Percentiles rank a stretch among this genome's conserved stretches.
Evolutionary conservation across 1,140 invertebrate species (phyloP).

Genomic region (Rhopalosiphum maidis): DNA sequence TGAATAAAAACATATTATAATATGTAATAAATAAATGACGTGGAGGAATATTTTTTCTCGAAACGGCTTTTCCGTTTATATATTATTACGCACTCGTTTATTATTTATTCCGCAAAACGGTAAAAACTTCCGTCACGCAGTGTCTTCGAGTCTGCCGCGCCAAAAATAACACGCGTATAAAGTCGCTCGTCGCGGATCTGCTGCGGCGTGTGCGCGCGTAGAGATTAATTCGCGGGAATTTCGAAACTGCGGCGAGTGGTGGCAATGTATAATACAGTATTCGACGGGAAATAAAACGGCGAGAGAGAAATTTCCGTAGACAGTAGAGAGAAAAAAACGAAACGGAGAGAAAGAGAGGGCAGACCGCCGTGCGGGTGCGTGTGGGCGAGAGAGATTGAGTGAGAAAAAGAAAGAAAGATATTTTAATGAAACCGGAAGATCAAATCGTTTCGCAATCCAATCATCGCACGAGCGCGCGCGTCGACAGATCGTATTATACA

Average conservation of each 20-base stretch:
- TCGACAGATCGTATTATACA: neutral
- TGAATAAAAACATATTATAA: neutral
- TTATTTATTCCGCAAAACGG: neutral
- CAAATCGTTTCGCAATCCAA: neutral
- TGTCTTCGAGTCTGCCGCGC: too few species aligned
- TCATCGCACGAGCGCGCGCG: neutral
- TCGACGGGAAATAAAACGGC: neutral
- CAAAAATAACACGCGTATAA: neutral
- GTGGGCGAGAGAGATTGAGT: neutral
- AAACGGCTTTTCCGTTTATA: neutral
- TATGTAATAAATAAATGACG: neutral
- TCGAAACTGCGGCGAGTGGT: neutral
- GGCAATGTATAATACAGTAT: neutral
- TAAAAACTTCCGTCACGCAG: neutral
- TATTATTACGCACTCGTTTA: neutral
- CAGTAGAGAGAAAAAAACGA: neutral
- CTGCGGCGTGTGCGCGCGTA: neutral
- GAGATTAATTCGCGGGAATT: neutral
- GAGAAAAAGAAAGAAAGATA: neutral
- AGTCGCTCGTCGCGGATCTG: neutral
- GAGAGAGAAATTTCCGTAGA: conserved; percentile 1
- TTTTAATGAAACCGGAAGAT: conserved; percentile 23
- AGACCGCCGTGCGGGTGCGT: too few species aligned
- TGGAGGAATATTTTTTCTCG: neutral
- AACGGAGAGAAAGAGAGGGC: neutral